Evolutionary conservation across 2,888 invertebrate genomes (phyloP).

Genomic region (Cactoblastis cactorum): DNA sequence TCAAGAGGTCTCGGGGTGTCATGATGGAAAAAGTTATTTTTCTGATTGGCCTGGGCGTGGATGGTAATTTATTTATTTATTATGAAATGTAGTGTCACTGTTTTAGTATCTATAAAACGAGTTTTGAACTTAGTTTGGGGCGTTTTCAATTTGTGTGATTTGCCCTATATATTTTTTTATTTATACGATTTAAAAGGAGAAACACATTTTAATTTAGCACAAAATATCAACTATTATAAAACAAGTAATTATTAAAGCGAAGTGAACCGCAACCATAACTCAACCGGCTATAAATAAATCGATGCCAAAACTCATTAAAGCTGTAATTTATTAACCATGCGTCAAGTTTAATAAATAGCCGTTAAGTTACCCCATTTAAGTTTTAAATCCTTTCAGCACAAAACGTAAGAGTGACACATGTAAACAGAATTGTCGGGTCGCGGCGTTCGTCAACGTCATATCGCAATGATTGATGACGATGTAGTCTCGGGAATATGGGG

Average conservation of each 20-base stretch:
- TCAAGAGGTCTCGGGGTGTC: too few species aligned
- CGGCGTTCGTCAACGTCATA: slow-evolving; percentile 57
- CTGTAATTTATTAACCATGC: slow-evolving; percentile 11
- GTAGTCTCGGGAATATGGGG: slow-evolving; percentile 20
- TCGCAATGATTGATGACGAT: slow-evolving; percentile 62
- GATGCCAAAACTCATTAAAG: slow-evolving; percentile 13
- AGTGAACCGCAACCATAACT: neutral
- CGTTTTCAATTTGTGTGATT: too few species aligned
- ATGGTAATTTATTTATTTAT: too few species aligned
- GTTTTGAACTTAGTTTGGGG: too few species aligned
- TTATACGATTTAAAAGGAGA: too few species aligned
- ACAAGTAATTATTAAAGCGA: neutral
- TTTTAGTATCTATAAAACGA: too few species aligned
- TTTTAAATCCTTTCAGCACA: slow-evolving; percentile 23
- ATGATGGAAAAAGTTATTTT: too few species aligned
- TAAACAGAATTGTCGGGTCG: slow-evolving; percentile 46
- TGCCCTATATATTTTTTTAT: too few species aligned
- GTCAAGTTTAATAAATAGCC: slow-evolving; percentile 16
- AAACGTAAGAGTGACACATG: slow-evolving; percentile 33
- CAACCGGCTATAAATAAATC: slow-evolving; percentile 5
- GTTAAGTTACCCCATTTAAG: slow-evolving; percentile 20
- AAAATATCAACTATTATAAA: neutral
- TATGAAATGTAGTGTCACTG: too few species aligned
- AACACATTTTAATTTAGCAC: too few species aligned
- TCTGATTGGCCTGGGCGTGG: too few species aligned